Percentiles rank a stretch among this genome's conserved stretches.
phyloP scores from a whole-genome alignment of 2,113 vertebrate genomes.

The Dermatemys mawii region DNA sequence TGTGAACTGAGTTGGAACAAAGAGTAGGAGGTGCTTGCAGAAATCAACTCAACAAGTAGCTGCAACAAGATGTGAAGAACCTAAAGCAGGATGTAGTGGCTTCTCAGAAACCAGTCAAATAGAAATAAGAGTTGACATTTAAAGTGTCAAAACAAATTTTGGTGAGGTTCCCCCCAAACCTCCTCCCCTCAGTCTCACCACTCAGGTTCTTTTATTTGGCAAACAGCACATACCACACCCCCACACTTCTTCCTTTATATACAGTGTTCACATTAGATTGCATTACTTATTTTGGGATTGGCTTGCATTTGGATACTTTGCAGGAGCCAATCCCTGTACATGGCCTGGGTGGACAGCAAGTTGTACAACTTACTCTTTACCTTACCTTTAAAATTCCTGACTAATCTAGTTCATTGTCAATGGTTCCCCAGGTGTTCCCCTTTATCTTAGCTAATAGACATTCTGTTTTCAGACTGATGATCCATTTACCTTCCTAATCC shows the following conservation, averaged over 20 bases:
- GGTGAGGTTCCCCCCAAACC: not conserved
- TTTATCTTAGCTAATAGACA: not conserved
- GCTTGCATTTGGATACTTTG: not conserved
- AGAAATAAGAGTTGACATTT: fast-evolving
- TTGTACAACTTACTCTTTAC: not conserved
- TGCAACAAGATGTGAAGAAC: not conserved
- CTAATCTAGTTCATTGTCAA: not conserved
- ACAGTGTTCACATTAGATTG: not conserved
- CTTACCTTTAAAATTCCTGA: not conserved
- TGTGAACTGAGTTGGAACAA: not conserved
- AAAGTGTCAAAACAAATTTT: not conserved
- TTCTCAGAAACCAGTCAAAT: not conserved
- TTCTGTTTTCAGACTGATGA: not conserved
- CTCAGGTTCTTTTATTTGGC: not conserved
- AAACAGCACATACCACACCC: not conserved
- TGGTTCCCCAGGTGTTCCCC: not conserved
- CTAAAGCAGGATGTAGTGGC: not conserved
- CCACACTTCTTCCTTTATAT: too few species aligned
- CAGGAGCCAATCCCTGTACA: too few species aligned
- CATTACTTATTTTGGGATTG: not conserved
- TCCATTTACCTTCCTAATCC: not conserved
- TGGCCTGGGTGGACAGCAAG: too few species aligned
- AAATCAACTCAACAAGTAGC: not conserved
- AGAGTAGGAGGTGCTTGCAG: not conserved
- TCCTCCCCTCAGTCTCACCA: not conserved